Evolutionary conservation across 2,113 vertebrate species (phyloP), one percentile per base, ranked within the genome.

Genomic region (Myiopsitta monachus): DNA sequence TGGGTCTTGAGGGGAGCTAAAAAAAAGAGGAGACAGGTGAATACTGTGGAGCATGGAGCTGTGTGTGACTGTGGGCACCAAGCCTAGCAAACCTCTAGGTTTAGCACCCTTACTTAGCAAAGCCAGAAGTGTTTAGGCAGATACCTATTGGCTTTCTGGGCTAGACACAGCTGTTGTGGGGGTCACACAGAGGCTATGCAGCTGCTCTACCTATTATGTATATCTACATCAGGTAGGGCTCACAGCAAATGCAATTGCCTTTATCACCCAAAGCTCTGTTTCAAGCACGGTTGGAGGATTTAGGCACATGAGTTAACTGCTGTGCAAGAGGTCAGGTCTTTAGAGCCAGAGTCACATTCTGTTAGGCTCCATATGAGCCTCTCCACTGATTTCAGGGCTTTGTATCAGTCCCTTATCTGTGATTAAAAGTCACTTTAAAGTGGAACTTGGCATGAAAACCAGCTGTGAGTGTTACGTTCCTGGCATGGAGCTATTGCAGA

Each of bases 341-440:
- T 72, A 66, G 66, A 94, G 86, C 38, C 62, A 5, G 49, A 52
- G 68, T 66, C 23, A 0, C 3, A 0, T 64, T 89, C 83, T 9
- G 1, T 70, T 49, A 52, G 69, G 57, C 66, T 91, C 57, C 61
- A 11, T 39, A 36, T 41, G 74, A 96, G 87, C 44, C 83, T 77
- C 78, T 87, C 66, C 49, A 38, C 64, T 38, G 91, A 88, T 95
- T 88, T 78, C 82, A 88, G 57, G 73, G 76, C 39, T 96, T 94
- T 93, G 94, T 63, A 96, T 96, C 55, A 59, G 79, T 91, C 80
- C 82, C 96, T 93, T 88, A 88, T 80, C 91, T 87, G 70, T 28
- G 83, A 96, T 96, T 93, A 94, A 94, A 91, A 15, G 28, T 62
- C 90, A 85, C 83, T 78, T 81, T 14, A 11, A 68, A 76, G 52